Base-by-base conservation (phyloP, 2,888 invertebrate species). In the Ischnus inquisitorius region DNA sequence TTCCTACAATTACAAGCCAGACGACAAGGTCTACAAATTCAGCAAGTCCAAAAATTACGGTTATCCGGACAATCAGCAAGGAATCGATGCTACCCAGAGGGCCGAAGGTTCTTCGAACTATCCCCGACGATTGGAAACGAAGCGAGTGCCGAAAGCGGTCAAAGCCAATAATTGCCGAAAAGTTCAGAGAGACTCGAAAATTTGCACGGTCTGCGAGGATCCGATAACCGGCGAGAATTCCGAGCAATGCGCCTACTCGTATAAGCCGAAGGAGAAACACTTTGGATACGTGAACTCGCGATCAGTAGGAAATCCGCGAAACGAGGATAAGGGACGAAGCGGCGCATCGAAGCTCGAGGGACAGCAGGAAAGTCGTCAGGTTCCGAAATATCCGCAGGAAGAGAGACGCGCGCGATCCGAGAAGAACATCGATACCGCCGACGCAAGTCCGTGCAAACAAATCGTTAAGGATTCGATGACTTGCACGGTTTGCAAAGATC, bases 221-320 rank as follows among this genome's bases (percentile, higher is more conserved):
- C 95, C 96, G 1, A 96, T 96, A 91, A 96, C 96, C 14, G 96
- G 97, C 77, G 97, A 96, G 25, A 96, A 96, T 84, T 97, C 96
- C 89, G 97, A 98, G 92, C 96, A 96, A 25, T 98, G 98, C 91
- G 96, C 97, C 0, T 98, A 97, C 92, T 96, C 54, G 5, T 19
- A 67, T 12, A 68, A 74, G 69, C 51, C 67, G 2, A 83, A 60
- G 83, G 57, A 67, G 8, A 69, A 77, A 39, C 25, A 25, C 2
- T 69, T 68, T 16, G 2, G 46, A 14, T 62, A 60, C 48, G 22
- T n/a, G 2, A 19, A 54, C 10, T 5, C 71, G 43, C 14, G 34
- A 48, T 14, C 60, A 67, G 8, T 74, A 69, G 75, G 64, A 0
- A 87, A 64, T 22, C 48, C 64, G 3, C n/a, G 22, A 19, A 39